Percentiles rank a stretch among this genome's conserved stretches.
phyloP scores from a whole-genome alignment of 2,888 invertebrate species.

The Aporophyla lueneburgensis region DNA sequence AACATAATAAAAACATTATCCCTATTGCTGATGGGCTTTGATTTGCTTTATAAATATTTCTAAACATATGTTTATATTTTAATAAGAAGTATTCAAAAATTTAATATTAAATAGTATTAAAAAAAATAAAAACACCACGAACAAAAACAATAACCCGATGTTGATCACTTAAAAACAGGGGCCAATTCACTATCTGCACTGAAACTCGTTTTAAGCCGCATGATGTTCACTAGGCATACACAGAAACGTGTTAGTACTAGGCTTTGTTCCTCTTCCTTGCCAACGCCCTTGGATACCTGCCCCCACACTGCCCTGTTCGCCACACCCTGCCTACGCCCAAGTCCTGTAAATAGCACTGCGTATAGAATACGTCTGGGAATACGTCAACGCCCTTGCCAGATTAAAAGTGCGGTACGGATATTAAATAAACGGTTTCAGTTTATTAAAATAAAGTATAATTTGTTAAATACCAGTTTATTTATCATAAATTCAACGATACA shows the following conservation, averaged over 20 bases:
- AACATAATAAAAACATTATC: background rate
- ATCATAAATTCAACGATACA: background rate
- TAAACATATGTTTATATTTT: too few species aligned
- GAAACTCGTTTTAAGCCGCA: background rate
- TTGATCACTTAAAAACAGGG: background rate
- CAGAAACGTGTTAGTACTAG: slow-evolving; percentile 25
- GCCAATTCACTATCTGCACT: slow-evolving; percentile 3
- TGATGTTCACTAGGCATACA: slow-evolving; percentile 9
- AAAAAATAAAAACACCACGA: background rate
- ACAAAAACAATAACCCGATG: background rate
- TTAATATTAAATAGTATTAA: background rate
- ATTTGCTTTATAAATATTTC: background rate
- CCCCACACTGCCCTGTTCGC: slow-evolving; percentile 46
- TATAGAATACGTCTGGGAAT: slow-evolving; percentile 51
- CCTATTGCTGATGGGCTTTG: background rate
- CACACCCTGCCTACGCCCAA: slow-evolving; percentile 59
- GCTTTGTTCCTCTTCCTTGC: slow-evolving; percentile 38
- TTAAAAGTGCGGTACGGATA: slow-evolving; percentile 21
- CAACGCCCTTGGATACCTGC: slow-evolving; percentile 53
- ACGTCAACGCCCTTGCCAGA: slow-evolving; percentile 65
- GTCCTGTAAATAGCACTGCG: slow-evolving; percentile 49
- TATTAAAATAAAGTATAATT: background rate
- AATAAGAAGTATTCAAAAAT: too few species aligned
- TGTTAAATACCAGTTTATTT: background rate
- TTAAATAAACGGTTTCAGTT: background rate